A percentile compares a stretch with the other conserved stretches of the same genome.
These are phyloP conservation scores for Scaptomyza montana DNA, from an alignment of 1,140 invertebrate species.

Conservation along the genomic window DNA sequence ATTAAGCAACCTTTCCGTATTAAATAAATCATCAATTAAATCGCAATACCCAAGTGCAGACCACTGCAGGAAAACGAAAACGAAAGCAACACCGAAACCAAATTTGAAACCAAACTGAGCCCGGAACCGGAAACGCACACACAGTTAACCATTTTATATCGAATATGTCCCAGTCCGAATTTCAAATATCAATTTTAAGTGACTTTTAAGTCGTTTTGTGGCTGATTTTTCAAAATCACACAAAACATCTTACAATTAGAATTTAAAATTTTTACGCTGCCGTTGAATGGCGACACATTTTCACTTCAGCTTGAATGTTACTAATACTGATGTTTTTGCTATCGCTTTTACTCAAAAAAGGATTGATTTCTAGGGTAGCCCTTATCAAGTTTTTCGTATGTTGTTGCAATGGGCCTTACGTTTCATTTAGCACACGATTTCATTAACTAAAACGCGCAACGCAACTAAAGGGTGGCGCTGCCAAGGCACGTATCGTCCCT, in stretches of 20 bases:
- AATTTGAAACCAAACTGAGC: background rate
- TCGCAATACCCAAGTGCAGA: constrained; percentile 51
- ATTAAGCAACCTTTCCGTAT: constrained; percentile 82
- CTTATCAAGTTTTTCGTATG: constrained; percentile 18
- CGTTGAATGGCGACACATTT: constrained; percentile 78
- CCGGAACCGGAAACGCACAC: constrained; percentile 76
- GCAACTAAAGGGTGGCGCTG: constrained; percentile 33
- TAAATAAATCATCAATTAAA: constrained; percentile 80
- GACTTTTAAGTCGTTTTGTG: constrained; percentile 71
- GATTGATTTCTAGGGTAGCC: constrained; percentile 20
- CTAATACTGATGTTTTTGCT: background rate
- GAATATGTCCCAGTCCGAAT: constrained; percentile 16
- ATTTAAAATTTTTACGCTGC: constrained; percentile 60
- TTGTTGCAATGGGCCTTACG: constrained; percentile 63
- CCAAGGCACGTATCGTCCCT: constrained; percentile 52
- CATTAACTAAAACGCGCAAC: constrained; percentile 77
- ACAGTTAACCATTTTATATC: constrained; percentile 71
- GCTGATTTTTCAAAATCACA: constrained; percentile 34
- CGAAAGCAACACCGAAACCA: too few relatives aligned
- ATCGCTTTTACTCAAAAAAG: constrained; percentile 18
- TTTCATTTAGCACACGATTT: constrained; percentile 83
- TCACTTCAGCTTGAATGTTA: constrained; percentile 60
- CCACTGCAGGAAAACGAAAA: too few relatives aligned
- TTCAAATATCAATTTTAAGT: constrained; percentile 59
- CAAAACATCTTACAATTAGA: constrained; percentile 47